phyloP scores from a whole-genome alignment of 2,888 invertebrate species.

The Beris chalybata region DNA sequence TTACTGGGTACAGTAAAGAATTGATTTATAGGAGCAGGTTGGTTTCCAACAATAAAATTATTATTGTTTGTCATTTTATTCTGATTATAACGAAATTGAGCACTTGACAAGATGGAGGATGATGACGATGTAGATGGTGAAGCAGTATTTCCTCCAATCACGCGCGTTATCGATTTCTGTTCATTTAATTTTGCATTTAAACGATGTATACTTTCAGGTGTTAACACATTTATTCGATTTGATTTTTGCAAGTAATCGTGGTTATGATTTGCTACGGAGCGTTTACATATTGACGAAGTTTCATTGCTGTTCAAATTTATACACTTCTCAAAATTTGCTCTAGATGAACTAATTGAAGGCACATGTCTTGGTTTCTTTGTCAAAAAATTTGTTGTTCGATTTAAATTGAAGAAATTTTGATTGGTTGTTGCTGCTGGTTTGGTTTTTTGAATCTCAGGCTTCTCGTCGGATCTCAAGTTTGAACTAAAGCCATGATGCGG shows the following conservation, averaged over 20 bases:
- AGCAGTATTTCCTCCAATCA: background rate
- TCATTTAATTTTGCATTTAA: conserved; percentile 48
- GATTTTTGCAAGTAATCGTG: conserved; percentile 34
- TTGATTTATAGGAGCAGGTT: conserved; percentile 25
- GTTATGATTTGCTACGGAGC: conserved; percentile 10
- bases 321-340: conserved; percentile 31
- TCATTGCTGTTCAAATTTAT: conserved; percentile 36
- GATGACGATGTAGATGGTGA: background rate
- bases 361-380: conserved; percentile 27
- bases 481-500: conserved; percentile 35
- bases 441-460: conserved; percentile 13
- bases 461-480: background rate
- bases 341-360: conserved; percentile 11
- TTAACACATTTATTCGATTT: conserved; percentile 50
- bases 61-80: conserved; percentile 19
- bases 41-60: conserved; percentile 23
- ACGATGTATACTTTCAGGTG: conserved; percentile 54
- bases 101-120: background rate
- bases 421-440: conserved; percentile 35
- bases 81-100: background rate
- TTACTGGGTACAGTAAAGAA: conserved; percentile 22
- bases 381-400: conserved; percentile 34
- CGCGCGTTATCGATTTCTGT: conserved; percentile 26
- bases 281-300: conserved; percentile 21
- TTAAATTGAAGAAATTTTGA: conserved; percentile 39